Conservation (phyloP, 23 tunicate species). For the Halocynthia roretzi region DNA sequence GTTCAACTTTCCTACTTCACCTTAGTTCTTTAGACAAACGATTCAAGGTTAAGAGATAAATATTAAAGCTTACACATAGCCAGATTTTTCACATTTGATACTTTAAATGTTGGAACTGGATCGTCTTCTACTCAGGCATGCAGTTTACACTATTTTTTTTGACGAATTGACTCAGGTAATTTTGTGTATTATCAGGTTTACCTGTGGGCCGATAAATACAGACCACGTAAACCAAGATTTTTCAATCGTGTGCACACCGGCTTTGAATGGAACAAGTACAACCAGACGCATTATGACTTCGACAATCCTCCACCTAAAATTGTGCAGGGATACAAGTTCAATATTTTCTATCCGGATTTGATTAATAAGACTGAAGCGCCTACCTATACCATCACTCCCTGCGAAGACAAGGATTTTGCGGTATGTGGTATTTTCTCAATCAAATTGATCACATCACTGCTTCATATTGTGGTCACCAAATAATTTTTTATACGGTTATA, state of each 20-base stretch:
- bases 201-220: conserved; percentile 98
- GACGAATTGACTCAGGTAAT: neutral
- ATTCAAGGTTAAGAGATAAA: no score
- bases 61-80: no score
- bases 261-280: conserved; percentile 99
- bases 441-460: no score
- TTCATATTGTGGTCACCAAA: no score
- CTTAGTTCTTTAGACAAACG: no score
- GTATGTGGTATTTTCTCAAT: conserved; percentile 12
- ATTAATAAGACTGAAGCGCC: conserved; percentile 80
- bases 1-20: no score
- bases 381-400: conserved; percentile 77
- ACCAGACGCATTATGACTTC: conserved; percentile 98
- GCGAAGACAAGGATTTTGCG: conserved; percentile 64
- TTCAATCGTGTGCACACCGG: conserved; percentile 99
- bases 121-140: no score
- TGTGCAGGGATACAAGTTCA: conserved; percentile 99
- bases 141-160: neutral
- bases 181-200: conserved; percentile 38
- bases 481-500: no score
- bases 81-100: no score
- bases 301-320: conserved; percentile 99
- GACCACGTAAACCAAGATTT: conserved; percentile 95
- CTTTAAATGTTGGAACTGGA: no score
- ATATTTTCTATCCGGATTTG: conserved; percentile 96